Conservation (phyloP, 2,113 vertebrate species). For the Phrynosoma blainvillii region DNA sequence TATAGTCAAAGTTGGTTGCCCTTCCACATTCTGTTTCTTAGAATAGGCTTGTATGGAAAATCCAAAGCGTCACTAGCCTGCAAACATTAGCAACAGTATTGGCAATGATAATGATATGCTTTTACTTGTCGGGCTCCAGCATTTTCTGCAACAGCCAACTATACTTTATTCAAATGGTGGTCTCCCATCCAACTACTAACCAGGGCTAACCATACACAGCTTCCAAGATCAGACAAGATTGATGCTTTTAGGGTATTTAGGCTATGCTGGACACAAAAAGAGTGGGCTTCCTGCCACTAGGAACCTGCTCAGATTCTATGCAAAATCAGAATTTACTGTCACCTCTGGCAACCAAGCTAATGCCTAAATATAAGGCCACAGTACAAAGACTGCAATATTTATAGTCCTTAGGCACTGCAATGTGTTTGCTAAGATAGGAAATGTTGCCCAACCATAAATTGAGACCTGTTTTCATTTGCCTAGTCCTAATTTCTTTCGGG, state of each 20-base stretch:
- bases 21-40: no score
- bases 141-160: not conserved
- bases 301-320: not conserved
- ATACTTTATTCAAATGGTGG: no score
- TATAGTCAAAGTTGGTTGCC: not conserved
- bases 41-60: not conserved
- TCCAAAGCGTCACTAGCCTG: not conserved
- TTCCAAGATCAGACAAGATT: no score
- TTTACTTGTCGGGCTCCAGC: not conserved
- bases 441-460: not conserved
- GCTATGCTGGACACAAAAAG: not conserved
- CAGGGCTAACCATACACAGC: no score
- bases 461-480: no score
- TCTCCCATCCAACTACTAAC: no score
- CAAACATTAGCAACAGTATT: not conserved
- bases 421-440: not conserved
- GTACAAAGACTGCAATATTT: not conserved
- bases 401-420: not conserved
- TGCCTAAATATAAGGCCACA: not conserved
- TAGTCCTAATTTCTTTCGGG: no score
- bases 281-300: no score
- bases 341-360: not conserved
- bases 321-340: not conserved
- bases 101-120: not conserved
- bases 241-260: no score